Conservation (phyloP, 2,888 invertebrate species). For the Cordylochernes scorpioides region DNA sequence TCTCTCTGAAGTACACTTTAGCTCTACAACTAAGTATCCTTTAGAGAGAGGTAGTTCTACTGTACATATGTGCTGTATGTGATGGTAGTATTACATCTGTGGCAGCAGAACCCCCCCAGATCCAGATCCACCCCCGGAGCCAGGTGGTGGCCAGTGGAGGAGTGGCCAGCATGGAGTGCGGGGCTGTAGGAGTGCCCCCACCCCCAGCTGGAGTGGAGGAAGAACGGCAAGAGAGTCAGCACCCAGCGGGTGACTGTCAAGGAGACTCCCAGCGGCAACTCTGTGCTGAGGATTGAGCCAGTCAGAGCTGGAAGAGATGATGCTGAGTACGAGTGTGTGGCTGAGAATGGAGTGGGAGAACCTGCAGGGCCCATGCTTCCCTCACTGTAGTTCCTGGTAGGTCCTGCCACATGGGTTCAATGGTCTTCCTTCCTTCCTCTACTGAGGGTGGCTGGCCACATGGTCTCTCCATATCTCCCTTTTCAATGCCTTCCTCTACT, state of each 20-base stretch:
- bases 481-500: too few relatives aligned
- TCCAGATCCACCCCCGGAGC: slow-evolving; percentile 66
- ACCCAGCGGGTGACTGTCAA: slow-evolving; percentile 19
- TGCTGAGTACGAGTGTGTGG: slow-evolving; percentile 77
- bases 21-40: too few relatives aligned
- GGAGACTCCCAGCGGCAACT: slow-evolving; percentile 38
- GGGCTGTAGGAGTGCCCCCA: slow-evolving; percentile 41
- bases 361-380: slow-evolving; percentile 70
- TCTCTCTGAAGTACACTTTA: too few relatives aligned
- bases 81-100: too few relatives aligned
- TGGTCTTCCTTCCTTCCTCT: too few relatives aligned
- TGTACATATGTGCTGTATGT: too few relatives aligned
- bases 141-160: slow-evolving; percentile 72
- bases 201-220: slow-evolving; percentile 82
- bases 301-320: slow-evolving; percentile 55
- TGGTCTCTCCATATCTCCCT: too few relatives aligned
- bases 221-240: slow-evolving; percentile 69
- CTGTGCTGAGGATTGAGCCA: slow-evolving; percentile 71
- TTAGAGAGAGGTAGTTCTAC: too few relatives aligned
- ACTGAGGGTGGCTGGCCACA: too few relatives aligned
- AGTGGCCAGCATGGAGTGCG: slow-evolving; percentile 86
- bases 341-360: slow-evolving; percentile 87
- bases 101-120: too few relatives aligned
- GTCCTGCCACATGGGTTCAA: slow-evolving; percentile 17
- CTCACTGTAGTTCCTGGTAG: slow-evolving; percentile 71